A percentile compares a stretch with the other conserved stretches of the same genome.
Conservation (phyloP, 2,888 invertebrate genomes). For the Eurytoma adleriae region DNA sequence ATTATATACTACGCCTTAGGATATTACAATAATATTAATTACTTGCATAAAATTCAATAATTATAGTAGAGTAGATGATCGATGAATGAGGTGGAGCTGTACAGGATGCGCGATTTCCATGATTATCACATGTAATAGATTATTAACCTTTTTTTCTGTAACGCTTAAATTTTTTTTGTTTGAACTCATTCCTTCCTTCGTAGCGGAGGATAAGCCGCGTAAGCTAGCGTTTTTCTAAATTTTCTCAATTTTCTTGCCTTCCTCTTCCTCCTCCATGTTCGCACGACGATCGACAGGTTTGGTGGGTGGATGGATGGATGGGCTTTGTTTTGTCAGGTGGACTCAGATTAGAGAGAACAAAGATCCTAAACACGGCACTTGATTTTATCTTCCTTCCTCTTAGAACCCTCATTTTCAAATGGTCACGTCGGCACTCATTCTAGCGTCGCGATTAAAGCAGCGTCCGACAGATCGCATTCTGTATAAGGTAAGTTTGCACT, state of each 20-base stretch:
- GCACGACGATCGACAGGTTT: constrained; percentile 29
- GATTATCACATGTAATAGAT: constrained; percentile 84
- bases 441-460: constrained; percentile 37
- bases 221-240: constrained; percentile 42
- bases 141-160: constrained; percentile 74
- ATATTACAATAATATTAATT: constrained; percentile 60
- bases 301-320: constrained; percentile 44
- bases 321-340: constrained; percentile 23
- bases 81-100: constrained; percentile 82
- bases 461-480: constrained; percentile 46
- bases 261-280: constrained; percentile 12
- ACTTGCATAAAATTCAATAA: constrained; percentile 75
- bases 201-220: constrained; percentile 37
- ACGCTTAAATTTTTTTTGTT: constrained; percentile 56
- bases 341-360: constrained; percentile 40
- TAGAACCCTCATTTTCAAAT: not conserved
- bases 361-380: constrained; percentile 52
- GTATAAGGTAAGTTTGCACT: constrained; percentile 52
- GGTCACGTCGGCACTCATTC: constrained; percentile 50
- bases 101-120: constrained; percentile 79
- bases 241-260: constrained; percentile 46
- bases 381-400: constrained; percentile 7
- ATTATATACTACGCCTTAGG: constrained; percentile 58
- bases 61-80: constrained; percentile 81
- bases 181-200: constrained; percentile 36